Percentiles rank a stretch among this genome's conserved stretches.
phyloP scores from a whole-genome alignment of 1,140 invertebrate species.

The Drosophila sulfurigaster region DNA sequence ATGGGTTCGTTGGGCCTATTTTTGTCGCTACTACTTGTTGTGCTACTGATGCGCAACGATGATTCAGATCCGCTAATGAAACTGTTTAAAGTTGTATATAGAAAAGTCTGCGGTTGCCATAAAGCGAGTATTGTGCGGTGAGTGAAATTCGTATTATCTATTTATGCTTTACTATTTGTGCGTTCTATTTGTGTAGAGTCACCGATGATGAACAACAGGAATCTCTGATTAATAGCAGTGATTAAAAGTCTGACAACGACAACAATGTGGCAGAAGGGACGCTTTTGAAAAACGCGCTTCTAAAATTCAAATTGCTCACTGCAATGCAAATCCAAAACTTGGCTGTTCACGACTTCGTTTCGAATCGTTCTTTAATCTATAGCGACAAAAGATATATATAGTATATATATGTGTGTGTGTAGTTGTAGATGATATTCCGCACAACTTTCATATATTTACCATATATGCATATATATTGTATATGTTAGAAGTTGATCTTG shows the following conservation, averaged over 20 bases:
- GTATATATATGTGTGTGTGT: slow-evolving; percentile 29
- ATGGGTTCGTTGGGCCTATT: slow-evolving; percentile 92
- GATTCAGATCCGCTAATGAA: slow-evolving; percentile 93
- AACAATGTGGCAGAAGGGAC: slow-evolving; percentile 6
- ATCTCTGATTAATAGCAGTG: slow-evolving; percentile 88
- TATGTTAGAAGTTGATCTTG: slow-evolving; percentile 56
- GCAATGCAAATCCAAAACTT: slow-evolving; percentile 78
- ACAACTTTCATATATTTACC: slow-evolving; percentile 42
- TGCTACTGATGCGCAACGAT: slow-evolving; percentile 92
- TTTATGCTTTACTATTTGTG: neutral
- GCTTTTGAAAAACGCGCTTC: slow-evolving; percentile 70
- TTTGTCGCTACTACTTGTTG: slow-evolving; percentile 91
- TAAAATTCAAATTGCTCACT: slow-evolving; percentile 68
- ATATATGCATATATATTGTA: slow-evolving; percentile 19
- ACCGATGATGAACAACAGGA: slow-evolving; percentile 91
- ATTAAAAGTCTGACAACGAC: slow-evolving; percentile 41
- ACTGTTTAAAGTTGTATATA: slow-evolving; percentile 87
- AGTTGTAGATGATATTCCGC: slow-evolving; percentile 38
- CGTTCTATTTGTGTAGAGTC: slow-evolving; percentile 86
- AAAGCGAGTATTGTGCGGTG: slow-evolving; percentile 86
- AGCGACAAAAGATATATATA: slow-evolving; percentile 54
- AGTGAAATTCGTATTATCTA: slow-evolving; percentile 2
- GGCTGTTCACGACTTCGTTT: slow-evolving; percentile 82
- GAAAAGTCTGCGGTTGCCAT: slow-evolving; percentile 86
- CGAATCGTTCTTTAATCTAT: slow-evolving; percentile 78